Base-by-base conservation (phyloP, 2,888 invertebrate genomes). In the Lycia hirtaria region DNA sequence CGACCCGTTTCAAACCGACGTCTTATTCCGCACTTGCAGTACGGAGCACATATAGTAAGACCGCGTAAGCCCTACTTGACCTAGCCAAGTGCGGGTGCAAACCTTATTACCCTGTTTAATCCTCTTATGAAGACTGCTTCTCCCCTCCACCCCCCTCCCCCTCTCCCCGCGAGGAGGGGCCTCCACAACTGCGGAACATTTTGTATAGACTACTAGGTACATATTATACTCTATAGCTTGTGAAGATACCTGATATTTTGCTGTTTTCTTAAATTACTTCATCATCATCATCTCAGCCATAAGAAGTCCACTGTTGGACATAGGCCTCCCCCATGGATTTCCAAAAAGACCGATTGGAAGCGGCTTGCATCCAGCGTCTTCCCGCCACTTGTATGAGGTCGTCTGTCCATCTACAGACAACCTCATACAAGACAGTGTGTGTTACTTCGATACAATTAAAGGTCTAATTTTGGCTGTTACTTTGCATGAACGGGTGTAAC, bases 21-120 rank as follows among this genome's bases (percentile, higher is more conserved):
- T 26, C 10, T 47, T 20, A 22, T 20, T 9, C n/a, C 5, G 5
- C 10, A 15, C 41, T 28, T 22, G 5, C 17, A 28, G 35, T n/a
- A 9, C 14, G 15, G 20, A 38, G 22, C 35, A 43, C 41, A 56
- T 53, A 45, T 53, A 45, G 50, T 50, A 48, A 49, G 58, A 57
- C 47, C 55, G 22, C 40, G 68, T 83, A 85, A 87, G 81, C 83
- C 79, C 75, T 75, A 78, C 85, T 86, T 87, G 87, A 86, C 87
- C 87, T 73, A 71, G 71, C 70, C 75, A 78, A 82, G 83, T 80
- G 80, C 80, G 81, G 80, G 71, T 52, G 78, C 83, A 83, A 85
- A 87, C 83, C 86, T 83, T 84, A 87, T 87, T 86, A 87, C 73
- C 75, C 75, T 77, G 75, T 81, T 76, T 87, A 87, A 88, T 87